Evolutionary conservation across 2,888 invertebrate genomes (phyloP), one percentile per base, ranked within the genome.

Genomic region (Eupithecia inturbata): DNA sequence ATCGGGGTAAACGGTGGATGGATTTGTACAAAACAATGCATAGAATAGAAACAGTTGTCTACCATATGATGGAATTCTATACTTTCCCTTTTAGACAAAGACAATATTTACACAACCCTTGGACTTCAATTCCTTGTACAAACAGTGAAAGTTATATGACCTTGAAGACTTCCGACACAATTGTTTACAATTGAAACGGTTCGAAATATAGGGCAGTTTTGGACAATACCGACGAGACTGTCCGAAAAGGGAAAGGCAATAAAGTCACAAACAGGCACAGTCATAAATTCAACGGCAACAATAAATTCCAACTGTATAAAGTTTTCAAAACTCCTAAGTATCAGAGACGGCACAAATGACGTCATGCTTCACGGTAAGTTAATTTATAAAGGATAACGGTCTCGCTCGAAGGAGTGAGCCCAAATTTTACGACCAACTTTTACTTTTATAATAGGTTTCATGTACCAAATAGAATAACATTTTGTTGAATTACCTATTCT

Each of bases 351-450:
- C 70, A 22, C 45, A n/a, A 26, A 68, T 28, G 36, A 71, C 64
- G 57, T 60, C 67, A 41, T 72, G 7, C 62, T 82, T 81, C 79
- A 83, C 77, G 79, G 80, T 70, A 72, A 71, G 81, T 80, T 39
- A 75, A 76, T 72, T 71, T 76, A 60, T 76, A 81, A 82, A 84
- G 82, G 82, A 83, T 84, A 85, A 84, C 85, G 82, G 84, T 71
- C 71, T 69, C 67, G 7, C 36, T 7, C 36, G 63, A 77, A 77
- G 69, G 77, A 72, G 79, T 72, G 80, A 79, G 71, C 79, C 75
- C 72, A 77, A 79, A 79, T 78, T 83, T 85, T 80, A 84, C 82
- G 81, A 79, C 67, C 70, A 63, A 83, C 86, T 87, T 84, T 87
- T 84, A 84, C 86, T 85, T 84, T 85, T 80, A 82, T 79, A 80